Base-by-base conservation (phyloP, 1,140 invertebrate genomes). In the Caerostris extrusa region DNA sequence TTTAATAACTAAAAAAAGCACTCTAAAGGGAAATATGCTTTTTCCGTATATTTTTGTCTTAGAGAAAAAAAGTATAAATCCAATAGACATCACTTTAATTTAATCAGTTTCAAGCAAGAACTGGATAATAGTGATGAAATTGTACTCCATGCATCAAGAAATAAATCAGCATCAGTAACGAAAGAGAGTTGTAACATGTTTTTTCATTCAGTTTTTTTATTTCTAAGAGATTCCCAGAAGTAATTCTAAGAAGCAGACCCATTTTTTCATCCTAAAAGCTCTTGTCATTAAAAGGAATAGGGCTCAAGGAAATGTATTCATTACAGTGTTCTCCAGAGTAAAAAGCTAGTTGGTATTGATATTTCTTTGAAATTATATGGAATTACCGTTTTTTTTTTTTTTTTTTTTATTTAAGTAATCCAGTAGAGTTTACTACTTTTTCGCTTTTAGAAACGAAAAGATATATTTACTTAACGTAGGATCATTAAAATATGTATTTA, bases 141-240 rank as follows among this genome's bases (percentile, higher is more conserved):
- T 77, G 34, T 34, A 50, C 19, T 77, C 19, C 69, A 50, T 50
- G 8, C 5, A 53, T 77, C 69, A 77, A 77, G 34, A 77, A 77
- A 77, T 77, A 77, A 77, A 77, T 77, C 69, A 77, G 7, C 34
- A 77, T 34, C 34, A 77, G 69, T 50, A 77, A 77, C 8, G 69
- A 77, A 53, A 77, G 69, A 3, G 69, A 77, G 34, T 34, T 10
- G 69, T 77, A 77, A 77, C 69, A 53, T 77, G 69, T 77, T 77
- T 77, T 77, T 34, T 10, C 69, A 77, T 77, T 50, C 10, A 4
- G 7, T 34, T 50, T 50, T n/a, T 77, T 69, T 69, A 69, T 77
- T 77, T 77, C 5, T 10, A 34, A 34, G 34, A 5, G 34, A 77
- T 77, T 34, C 69, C 34, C 69, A 10, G 8, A 77, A 77, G 69